Conservation (phyloP, 2,113 vertebrate species). For the Calidris pygmaea region DNA sequence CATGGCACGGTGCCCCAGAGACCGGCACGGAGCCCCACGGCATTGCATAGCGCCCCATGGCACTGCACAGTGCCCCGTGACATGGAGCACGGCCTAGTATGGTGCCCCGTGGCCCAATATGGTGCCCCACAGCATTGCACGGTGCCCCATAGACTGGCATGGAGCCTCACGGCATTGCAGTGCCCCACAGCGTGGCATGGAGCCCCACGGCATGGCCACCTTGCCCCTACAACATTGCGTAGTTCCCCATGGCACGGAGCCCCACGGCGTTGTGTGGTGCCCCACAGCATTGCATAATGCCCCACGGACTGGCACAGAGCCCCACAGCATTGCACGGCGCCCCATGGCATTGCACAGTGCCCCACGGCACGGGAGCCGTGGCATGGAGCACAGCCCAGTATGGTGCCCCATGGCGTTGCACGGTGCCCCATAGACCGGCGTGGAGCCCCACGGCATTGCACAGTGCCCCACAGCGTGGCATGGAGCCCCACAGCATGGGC, state of each 20-base stretch:
- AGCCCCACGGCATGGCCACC: not conserved
- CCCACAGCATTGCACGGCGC: not conserved
- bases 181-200: not conserved
- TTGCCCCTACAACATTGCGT: too few relatives aligned
- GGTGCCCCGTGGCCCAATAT: not conserved
- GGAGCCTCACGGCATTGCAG: not conserved
- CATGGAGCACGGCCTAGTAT: too few relatives aligned
- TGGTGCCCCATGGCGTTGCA: accelerated
- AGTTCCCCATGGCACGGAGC: too few relatives aligned
- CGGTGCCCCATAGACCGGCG: too few relatives aligned
- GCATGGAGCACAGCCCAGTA: too few relatives aligned
- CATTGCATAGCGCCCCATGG: not conserved
- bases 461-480: too few relatives aligned
- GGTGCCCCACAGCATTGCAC: not conserved
- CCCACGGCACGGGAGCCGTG: too few relatives aligned
- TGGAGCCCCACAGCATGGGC: too few relatives aligned
- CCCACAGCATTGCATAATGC: not conserved
- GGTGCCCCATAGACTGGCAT: too few relatives aligned
- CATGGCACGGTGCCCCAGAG: accelerated
- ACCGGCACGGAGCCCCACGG: not conserved
- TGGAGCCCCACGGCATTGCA: too few relatives aligned
- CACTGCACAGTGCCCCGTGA: accelerated
- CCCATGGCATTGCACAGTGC: accelerated
- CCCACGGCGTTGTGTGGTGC: too few relatives aligned
- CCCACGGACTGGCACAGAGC: not conserved